Base-by-base conservation (phyloP, 1,140 invertebrate species). In the Lethocerus indicus region DNA sequence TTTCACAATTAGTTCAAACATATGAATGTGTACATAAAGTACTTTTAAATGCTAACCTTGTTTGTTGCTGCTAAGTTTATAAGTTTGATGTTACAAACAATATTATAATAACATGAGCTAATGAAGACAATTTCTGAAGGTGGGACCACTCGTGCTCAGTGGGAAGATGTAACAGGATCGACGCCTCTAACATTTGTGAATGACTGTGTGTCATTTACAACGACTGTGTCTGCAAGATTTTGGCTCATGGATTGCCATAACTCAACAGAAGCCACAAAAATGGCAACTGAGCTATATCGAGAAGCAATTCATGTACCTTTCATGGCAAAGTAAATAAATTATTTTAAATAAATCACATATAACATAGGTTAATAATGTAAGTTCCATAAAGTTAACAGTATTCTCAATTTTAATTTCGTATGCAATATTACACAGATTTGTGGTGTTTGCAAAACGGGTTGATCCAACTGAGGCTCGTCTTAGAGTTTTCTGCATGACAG, bases 221-320 rank as follows among this genome's bases (percentile, higher is more conserved):
- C 96, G 0, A 98, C 94, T 2, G 94, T 98, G 0, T 98, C 95
- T 2, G 96, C 95, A 13, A 75, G 93, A 61, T 99, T 98, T 70
- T 98, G 96, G 93, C 70, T 99, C n/a, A 98, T 99, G 78, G 96
- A 99, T 65, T 98, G 93, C 61, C 76, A 95, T 60, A 96, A 98
- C 63, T 81, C 95, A 21, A 77, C 80, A 49, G 94, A 98, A 64
- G 92, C 93, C 21, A 90, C 92, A 13, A 89, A 94, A 76, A 97
- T 98, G 91, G 95, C 94, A 2, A 96, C 92, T 16, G 92, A 98
- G 63, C 71, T 99, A 20, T 99, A 99, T 69, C 82, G 83, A 68
- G 91, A 80, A 65, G 78, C 77, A 20, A 79, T 81, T 52, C 75
- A 76, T 54, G 82, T 89, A 25, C 86, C 86, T 16, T 89, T 86